Evolutionary conservation across 2,797 vertebrate genomes (phyloP).

Genomic region (Kryptopterus vitreolus): DNA sequence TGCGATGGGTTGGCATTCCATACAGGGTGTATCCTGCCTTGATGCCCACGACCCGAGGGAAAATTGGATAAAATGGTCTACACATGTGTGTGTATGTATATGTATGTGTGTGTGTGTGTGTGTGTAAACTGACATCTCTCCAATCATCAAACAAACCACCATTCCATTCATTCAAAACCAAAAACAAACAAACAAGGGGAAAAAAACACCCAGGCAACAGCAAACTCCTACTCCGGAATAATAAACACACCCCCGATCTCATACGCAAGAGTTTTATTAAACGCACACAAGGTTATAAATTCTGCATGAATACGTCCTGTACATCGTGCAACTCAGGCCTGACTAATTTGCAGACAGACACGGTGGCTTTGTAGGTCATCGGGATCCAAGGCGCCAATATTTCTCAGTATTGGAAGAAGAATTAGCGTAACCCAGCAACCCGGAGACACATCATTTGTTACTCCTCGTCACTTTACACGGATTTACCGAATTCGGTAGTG

Average conservation of each 20-base stretch:
- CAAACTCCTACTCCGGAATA: background rate
- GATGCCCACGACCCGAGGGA: too few species aligned
- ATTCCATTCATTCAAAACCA: too few species aligned
- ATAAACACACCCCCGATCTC: background rate
- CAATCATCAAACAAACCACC: too few species aligned
- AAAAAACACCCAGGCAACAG: background rate
- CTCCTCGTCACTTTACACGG: constrained; percentile 15
- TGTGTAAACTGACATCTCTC: too few species aligned
- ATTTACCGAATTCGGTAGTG: constrained; percentile 27
- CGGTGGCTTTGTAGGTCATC: background rate
- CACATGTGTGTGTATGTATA: too few species aligned
- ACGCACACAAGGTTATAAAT: background rate
- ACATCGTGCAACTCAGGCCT: background rate
- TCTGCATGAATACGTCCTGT: background rate
- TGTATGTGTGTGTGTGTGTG: too few species aligned
- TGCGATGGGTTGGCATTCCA: too few species aligned
- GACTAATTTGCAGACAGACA: background rate
- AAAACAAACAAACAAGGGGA: background rate
- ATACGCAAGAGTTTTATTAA: background rate
- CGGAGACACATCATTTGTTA: constrained; percentile 25
- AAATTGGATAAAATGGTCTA: too few species aligned
- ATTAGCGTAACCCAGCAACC: constrained; percentile 36
- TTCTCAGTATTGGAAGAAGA: constrained; percentile 31
- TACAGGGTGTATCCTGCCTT: too few species aligned
- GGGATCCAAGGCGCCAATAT: constrained; percentile 5